These are phyloP conservation scores for Miichthys miiuy DNA, from an alignment of 2,797 vertebrate species.

Conservation along the genomic window DNA sequence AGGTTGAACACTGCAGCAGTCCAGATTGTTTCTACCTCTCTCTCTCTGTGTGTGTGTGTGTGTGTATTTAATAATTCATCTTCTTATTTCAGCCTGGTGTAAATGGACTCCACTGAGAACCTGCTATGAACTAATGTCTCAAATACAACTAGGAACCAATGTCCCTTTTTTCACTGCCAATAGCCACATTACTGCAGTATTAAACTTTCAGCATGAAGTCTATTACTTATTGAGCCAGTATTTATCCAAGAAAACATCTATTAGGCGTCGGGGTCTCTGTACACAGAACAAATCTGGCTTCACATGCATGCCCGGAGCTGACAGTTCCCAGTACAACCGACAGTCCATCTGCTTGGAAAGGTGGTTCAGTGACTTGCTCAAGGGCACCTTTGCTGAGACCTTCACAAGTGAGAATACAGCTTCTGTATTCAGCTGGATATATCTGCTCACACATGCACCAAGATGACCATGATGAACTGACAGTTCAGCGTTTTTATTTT, in stretches of 20 bases:
- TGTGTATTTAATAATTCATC: constrained; percentile 60
- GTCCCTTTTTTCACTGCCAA: constrained; percentile 33
- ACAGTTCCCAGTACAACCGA: neutral
- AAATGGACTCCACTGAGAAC: constrained; percentile 40
- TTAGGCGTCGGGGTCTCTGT: neutral
- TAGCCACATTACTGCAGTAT: constrained; percentile 28
- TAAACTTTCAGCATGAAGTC: constrained; percentile 36
- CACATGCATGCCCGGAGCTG: constrained; percentile 5
- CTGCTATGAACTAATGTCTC: constrained; percentile 25
- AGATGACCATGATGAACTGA: too few relatives aligned
- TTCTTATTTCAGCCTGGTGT: constrained; percentile 44
- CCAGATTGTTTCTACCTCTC: neutral
- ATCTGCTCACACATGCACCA: neutral
- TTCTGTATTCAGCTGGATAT: neutral
- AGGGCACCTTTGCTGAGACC: neutral
- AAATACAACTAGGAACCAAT: constrained; percentile 5
- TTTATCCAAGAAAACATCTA: constrained; percentile 35
- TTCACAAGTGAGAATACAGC: neutral
- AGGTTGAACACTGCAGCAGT: constrained; percentile 3
- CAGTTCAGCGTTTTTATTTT: neutral
- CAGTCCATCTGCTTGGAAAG: neutral
- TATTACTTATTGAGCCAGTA: constrained; percentile 49
- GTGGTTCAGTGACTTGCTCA: constrained; percentile 6
- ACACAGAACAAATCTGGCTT: neutral
- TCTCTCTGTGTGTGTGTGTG: too few relatives aligned